phyloP scores from a whole-genome alignment of 2,113 vertebrate species.

The Seriola aureovittata region DNA sequence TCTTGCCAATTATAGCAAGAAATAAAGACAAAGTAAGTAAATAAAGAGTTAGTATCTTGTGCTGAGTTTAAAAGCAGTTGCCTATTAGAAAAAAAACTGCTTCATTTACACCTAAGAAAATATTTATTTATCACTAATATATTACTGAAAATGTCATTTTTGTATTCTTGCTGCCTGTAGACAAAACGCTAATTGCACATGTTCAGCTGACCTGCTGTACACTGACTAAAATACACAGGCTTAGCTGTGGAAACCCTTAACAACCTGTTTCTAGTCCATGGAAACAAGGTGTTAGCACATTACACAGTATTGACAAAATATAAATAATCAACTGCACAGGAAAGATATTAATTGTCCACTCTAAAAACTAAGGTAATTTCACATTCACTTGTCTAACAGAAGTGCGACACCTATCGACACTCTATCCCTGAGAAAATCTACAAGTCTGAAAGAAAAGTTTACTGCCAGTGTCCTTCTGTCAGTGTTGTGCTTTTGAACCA shows the following conservation, averaged over 20 bases:
- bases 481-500: conserved; percentile 7
- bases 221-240: not conserved
- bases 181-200: not conserved
- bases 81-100: not conserved
- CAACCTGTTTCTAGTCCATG: not conserved
- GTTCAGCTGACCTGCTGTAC: not conserved
- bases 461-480: not conserved
- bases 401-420: not conserved
- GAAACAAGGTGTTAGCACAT: not conserved
- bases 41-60: no score
- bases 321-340: conserved; percentile 53
- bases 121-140: not conserved
- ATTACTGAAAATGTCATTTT: not conserved
- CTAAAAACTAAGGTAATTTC: not conserved
- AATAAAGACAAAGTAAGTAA: no score
- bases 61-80: not conserved
- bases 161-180: not conserved
- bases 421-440: conserved; percentile 56
- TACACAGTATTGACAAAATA: conserved; percentile 20
- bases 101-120: not conserved
- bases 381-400: conserved; percentile 12
- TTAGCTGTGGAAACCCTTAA: not conserved
- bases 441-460: not conserved
- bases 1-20: no score
- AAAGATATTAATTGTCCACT: conserved; percentile 14